Base-by-base conservation (phyloP, 2,888 invertebrate genomes). In the Silvanus unidentatus region DNA sequence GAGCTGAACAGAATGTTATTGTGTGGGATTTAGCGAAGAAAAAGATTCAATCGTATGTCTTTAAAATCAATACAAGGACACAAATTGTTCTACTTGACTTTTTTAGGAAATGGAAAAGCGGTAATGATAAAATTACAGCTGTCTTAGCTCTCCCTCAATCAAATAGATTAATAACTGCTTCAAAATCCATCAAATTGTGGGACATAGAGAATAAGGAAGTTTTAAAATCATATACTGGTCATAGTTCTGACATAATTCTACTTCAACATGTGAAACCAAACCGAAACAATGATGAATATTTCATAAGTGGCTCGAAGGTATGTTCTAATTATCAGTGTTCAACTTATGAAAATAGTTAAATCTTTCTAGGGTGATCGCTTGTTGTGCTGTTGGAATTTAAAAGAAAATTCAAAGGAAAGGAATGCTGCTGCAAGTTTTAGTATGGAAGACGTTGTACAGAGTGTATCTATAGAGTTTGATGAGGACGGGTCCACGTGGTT, bases 361-460 rank as follows among this genome's bases (percentile, higher is more conserved):
- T 35, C 11, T 35, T 12, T 62, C 46, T 44, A 64, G 63, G 71
- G 69, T 13, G 76, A 77, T 46, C 58, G 73, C 41, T 65, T 73
- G 42, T 66, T 77, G 15, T 73, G 68, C 54, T 71, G 76, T 54
- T 77, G 77, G 77, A 71, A 68, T 35, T 63, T 77, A 41, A 70
- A 64, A 47, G 68, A 70, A 48, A 69, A 68, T 35, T 70, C 67
- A 1, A 69, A 63, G 40, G 75, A 77, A 16, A 77, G 75, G 53
- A 68, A 72, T 40, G 69, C 77, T 1, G 73, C 63, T 59, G 82
- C 75, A 63, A 81, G 77, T 63, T 80, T 79, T 48, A 75, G 84
- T 1, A 75, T 86, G 68, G 87, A 87, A 62, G 87, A 88, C 57
- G 78, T 83, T 13, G 81, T 84, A 1, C 58, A 72, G 39, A 73